Conservation (phyloP, 2,113 vertebrate species). For the Crotophaga sulcirostris region DNA sequence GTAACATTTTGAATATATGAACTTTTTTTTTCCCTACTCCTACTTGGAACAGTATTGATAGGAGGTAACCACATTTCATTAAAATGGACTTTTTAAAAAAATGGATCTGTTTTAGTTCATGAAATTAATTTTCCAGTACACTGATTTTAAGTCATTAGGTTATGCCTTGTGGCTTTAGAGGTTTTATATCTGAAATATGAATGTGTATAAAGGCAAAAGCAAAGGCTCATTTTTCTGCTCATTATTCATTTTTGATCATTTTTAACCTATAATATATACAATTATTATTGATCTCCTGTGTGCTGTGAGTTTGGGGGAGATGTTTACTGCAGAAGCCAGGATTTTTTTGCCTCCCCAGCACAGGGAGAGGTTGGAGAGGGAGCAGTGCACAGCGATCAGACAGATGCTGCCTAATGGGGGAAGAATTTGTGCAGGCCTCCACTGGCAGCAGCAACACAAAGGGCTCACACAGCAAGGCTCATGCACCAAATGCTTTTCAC, state of each 20-base stretch:
- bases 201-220: background rate
- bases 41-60: background rate
- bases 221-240: background rate
- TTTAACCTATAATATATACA: background rate
- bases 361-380: background rate
- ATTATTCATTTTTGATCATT: background rate
- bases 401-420: conserved; percentile 44
- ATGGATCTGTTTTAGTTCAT: background rate
- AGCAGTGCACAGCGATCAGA: background rate
- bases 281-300: background rate
- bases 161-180: background rate
- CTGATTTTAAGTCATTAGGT: background rate
- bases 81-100: background rate
- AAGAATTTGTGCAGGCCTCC: conserved; percentile 49
- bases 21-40: background rate
- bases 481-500: conserved; percentile 35
- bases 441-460: conserved; percentile 5
- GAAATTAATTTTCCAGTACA: background rate
- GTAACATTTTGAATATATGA: background rate
- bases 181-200: background rate
- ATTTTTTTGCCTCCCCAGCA: background rate
- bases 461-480: conserved; percentile 39
- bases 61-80: background rate
- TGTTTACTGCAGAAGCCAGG: background rate
- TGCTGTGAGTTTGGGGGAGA: background rate